Conservation (phyloP, 1,140 invertebrate genomes). For the Delia radicum region DNA sequence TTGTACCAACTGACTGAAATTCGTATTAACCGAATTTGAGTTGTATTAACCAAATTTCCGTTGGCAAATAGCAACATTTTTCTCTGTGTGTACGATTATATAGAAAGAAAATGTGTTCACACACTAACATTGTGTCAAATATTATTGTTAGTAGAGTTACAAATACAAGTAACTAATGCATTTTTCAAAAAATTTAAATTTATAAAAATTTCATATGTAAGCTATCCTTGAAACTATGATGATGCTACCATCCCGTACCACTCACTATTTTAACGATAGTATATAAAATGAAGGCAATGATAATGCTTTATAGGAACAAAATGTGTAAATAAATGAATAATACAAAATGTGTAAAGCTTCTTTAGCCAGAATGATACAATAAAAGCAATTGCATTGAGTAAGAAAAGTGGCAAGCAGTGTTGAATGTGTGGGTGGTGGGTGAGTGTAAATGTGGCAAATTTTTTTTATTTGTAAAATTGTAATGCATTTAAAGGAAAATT, state of each 20-base stretch:
- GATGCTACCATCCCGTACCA: too few species aligned
- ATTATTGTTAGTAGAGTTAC: background rate
- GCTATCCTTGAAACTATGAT: background rate
- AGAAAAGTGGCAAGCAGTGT: too few species aligned
- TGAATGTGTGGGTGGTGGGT: too few species aligned
- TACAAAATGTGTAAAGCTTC: background rate
- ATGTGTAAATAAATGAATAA: background rate
- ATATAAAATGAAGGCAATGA: background rate
- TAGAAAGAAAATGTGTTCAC: too few species aligned
- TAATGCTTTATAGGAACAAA: background rate
- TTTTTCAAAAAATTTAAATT: background rate
- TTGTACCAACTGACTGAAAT: too few species aligned
- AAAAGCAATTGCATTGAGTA: too few species aligned
- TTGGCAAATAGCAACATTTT: too few species aligned
- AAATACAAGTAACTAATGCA: background rate
- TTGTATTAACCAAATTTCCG: too few species aligned
- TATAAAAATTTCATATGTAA: background rate
- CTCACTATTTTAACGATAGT: background rate
- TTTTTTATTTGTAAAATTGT: slow-evolving; percentile 42
- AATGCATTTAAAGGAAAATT: slow-evolving; percentile 54
- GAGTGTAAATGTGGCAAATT: background rate
- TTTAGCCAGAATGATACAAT: background rate
- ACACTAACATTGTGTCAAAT: background rate
- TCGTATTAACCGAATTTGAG: too few species aligned
- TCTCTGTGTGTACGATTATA: too few species aligned